Conservation (phyloP, 2,113 vertebrate genomes). For the Candoia aspera region DNA sequence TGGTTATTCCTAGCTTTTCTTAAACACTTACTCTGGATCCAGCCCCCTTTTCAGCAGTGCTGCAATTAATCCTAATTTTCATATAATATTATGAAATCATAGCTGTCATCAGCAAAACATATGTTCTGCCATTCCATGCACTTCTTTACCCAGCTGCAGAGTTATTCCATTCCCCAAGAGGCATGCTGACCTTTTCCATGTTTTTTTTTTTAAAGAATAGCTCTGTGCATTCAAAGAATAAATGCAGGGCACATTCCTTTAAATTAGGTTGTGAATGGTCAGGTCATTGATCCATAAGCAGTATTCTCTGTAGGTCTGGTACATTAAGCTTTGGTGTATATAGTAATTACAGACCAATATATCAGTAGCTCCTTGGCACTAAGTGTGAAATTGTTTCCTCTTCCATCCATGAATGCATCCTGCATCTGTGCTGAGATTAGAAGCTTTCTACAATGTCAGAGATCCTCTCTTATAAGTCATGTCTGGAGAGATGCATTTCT, state of each 20-base stretch:
- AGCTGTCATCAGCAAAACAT: not conserved
- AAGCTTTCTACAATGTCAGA: not conserved
- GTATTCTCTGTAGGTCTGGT: slow-evolving; percentile 4
- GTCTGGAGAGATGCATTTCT: not conserved
- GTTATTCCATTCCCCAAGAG: not conserved
- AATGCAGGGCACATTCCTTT: slow-evolving; percentile 39
- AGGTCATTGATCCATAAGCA: slow-evolving; percentile 19
- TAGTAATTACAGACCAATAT: not conserved
- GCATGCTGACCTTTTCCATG: slow-evolving; percentile 28
- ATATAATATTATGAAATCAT: slow-evolving; percentile 1
- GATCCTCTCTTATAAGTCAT: not conserved
- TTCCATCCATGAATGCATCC: not conserved
- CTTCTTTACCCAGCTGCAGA: slow-evolving; percentile 22
- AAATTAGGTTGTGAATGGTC: slow-evolving; percentile 38
- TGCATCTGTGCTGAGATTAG: not conserved
- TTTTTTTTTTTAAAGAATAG: slow-evolving; percentile 60
- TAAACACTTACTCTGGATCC: not conserved
- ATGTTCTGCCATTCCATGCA: not conserved
- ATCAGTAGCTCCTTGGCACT: slow-evolving; percentile 12
- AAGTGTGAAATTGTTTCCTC: slow-evolving; percentile 6
- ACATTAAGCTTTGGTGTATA: not conserved
- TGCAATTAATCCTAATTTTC: not conserved
- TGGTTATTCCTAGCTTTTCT: not conserved
- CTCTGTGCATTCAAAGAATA: slow-evolving; percentile 52
- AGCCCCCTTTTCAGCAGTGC: not conserved